Evolutionary conservation across 2,113 vertebrate genomes (phyloP), one percentile per base, ranked within the genome.

Genomic region (Marmota monax): DNA sequence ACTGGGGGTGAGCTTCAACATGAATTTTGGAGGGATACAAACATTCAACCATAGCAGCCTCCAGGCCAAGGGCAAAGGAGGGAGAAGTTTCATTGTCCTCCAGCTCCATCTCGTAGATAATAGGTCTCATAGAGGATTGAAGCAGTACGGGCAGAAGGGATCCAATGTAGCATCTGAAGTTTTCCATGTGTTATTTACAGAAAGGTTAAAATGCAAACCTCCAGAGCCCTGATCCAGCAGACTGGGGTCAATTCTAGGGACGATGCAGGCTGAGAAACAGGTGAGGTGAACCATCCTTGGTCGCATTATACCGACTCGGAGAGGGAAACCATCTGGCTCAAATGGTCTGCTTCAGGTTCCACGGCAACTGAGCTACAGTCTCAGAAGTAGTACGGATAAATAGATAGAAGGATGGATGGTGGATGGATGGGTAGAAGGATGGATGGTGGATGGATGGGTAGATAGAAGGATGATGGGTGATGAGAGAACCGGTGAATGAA

Each of bases 321-420:
- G 32, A 37, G 67, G 67, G 22, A 58, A 48, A 1, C 0, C 25
- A 5, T 7, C 53, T 80, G 73, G 58, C 22, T 63, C 89, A 63
- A 69, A 37, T 29, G 67, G 16, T 4, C 69, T 79, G 63, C 1
- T 29, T 17, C 23, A 7, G 34, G 27, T 13, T 56, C 29, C 45
- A 14, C 42, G 29, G 22, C 13, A 25, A 5, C 0, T 14, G 53
- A 84, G n/a, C 53, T 32, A n/a, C 72, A 80, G 37, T 25, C 45
- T 5, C 0, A 34, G 23, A 4, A 69, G 22, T 1, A 2, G 27
- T 20, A 25, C 8, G 48, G 20, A 45, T 42, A 42, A 29, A 16
- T 25, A 32, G 65, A 69, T 7, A 12, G 65, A 17, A n/a, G 34
- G 69, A 70, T n/a, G 69, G 34, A 70, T n/a, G 22, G 25, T 61